A percentile compares a stretch with the other conserved stretches of the same genome.
Evolutionary conservation across 2,888 invertebrate genomes (phyloP).

Genomic region (Ectemnius lituratus): DNA sequence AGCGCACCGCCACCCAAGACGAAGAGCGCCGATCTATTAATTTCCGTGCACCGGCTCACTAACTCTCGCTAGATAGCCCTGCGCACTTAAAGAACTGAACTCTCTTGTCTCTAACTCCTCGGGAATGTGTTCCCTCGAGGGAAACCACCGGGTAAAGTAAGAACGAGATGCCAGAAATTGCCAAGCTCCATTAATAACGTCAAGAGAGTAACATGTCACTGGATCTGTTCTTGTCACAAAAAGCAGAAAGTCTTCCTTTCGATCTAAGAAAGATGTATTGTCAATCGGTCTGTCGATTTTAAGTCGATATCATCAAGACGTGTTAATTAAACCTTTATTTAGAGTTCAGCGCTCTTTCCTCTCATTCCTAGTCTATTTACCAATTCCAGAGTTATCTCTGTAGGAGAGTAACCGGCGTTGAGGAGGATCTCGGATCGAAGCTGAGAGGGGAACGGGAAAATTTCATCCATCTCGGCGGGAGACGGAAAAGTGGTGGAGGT

Average conservation of each 20-base stretch:
- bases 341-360: background rate
- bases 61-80: constrained; percentile 55
- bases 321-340: constrained; percentile 34
- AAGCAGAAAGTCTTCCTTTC: too few relatives aligned
- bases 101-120: background rate
- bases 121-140: background rate
- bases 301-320: background rate
- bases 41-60: constrained; percentile 59
- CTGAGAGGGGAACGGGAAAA: constrained; percentile 20
- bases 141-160: background rate
- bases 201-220: background rate
- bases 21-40: constrained; percentile 59
- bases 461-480: constrained; percentile 33
- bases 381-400: constrained; percentile 23
- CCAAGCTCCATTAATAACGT: too few relatives aligned
- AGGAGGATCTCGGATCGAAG: constrained; percentile 12
- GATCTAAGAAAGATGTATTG: background rate
- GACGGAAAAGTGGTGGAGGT: constrained; percentile 39
- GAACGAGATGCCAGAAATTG: too few relatives aligned
- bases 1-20: constrained; percentile 35
- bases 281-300: background rate
- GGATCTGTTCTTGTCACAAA: too few relatives aligned
- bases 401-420: background rate
- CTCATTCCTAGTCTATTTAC: constrained; percentile 13
- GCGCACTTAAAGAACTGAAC: constrained; percentile 34